Evolutionary conservation across 2,797 vertebrate species (phyloP), one percentile per base, ranked within the genome.

Genomic region (Hapalemur alaotrensis): DNA sequence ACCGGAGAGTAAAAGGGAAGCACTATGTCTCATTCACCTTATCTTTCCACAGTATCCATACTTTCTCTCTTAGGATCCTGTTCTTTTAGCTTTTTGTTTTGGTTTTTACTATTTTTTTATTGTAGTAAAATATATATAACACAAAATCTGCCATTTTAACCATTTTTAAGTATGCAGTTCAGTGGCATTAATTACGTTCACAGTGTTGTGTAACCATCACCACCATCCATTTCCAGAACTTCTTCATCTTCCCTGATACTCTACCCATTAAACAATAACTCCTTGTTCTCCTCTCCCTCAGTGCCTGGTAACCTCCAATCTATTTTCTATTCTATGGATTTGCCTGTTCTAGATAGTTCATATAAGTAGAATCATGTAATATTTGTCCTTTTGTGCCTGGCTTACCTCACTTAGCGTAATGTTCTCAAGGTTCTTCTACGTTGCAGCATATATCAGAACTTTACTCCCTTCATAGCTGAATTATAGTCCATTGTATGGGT

Each of bases 131-230:
- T 84, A 61, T 43, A 13, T 83, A 11, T 46, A 83, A 57, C 78
- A 70, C 57, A 92, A 59, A 93, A 63, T 59, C 70, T 92, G 9
- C 59, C 35, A 48, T 46, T 59, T 59, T 72, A 41, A 46, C 52
- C 28, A 23, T 87, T 80, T 96, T 86, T 78, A 89, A 95, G 15
- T 52, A 18, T 94, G 73, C 35, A 91, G 10, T 84, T 92, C 11
- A 93, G 5, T 50, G 83, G 28, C 41, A 43, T 85, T 92, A 63
- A 61, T 89, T 95, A 92, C 1, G 67, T 61, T 88, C 38, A 89
- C 43, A 82, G 1, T 96, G 35, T 76, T 91, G 18, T 35, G 18
- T 30, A 93, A 46, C 59, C 23, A 65, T 61, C 10, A 59, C 52
- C 28, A 67, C 61, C 57, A 38, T 50, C 41, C 69, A 11, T 88